Conservation (phyloP, 1,140 invertebrate genomes). For the Portunus trituberculatus region DNA sequence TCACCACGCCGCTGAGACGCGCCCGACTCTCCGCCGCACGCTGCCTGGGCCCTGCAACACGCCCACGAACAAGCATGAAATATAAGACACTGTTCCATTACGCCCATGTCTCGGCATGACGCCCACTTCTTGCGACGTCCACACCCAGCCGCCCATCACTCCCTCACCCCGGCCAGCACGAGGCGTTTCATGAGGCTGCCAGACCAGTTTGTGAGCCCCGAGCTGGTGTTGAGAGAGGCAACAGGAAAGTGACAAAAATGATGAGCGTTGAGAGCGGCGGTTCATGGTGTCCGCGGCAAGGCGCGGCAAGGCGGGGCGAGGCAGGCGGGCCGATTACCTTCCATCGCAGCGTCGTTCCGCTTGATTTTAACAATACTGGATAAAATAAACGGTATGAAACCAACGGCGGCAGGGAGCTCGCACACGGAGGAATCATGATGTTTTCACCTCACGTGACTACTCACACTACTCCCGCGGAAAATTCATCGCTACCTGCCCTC, state of each 20-base stretch:
- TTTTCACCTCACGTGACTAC: background rate
- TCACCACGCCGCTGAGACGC: background rate
- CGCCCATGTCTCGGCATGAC: background rate
- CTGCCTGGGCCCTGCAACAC: background rate
- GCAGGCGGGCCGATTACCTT: background rate
- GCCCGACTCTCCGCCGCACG: background rate
- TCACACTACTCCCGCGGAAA: background rate
- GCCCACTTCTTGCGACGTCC: background rate
- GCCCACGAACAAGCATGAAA: constrained; percentile 20
- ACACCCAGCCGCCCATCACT: background rate
- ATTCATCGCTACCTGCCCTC: background rate
- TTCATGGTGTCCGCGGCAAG: background rate
- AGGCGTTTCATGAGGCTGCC: background rate
- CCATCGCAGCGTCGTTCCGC: background rate
- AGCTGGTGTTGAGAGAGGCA: background rate
- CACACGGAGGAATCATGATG: background rate
- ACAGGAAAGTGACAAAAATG: constrained; percentile 4
- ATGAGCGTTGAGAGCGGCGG: background rate
- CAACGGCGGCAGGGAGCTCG: background rate
- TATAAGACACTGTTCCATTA: constrained; percentile 23
- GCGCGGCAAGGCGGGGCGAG: background rate
- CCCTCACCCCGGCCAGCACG: background rate
- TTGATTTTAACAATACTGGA: background rate
- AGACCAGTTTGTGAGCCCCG: background rate
- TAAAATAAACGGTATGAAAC: background rate